Evolutionary conservation across 2,797 vertebrate species (phyloP), one percentile per base, ranked within the genome.

Genomic region (Presbytis comata): DNA sequence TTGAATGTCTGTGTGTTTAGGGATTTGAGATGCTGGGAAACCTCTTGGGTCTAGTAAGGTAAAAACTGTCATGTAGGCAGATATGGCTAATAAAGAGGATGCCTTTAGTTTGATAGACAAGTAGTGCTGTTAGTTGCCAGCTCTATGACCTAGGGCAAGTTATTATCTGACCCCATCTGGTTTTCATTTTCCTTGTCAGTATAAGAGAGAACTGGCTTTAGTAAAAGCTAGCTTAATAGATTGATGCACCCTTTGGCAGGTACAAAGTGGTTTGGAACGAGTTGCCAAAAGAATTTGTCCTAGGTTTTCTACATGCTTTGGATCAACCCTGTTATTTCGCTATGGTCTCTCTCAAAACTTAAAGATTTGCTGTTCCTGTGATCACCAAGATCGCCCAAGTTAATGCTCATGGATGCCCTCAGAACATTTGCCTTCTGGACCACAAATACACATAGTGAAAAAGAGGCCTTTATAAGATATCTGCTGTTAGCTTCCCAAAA

Each of bases 141-240:
- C 10, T 81, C 30, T 76, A 2, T 81, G 70, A 92, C 44, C 24
- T 22, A 96, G 44, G 41, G 26, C 22, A 82, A 55, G 13, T 76
- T 41, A 14, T 61, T 72, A 78, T 50, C 41, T 53, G n/a, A 81
- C 6, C 6, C 12, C 7, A 8, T 85, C 72, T 97, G 22, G 4
- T 57, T 91, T 92, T 92, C 36, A 87, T 78, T 95, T 94, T 83
- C 26, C 17, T 85, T 75, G 74, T 80, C 39, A 76, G 41, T 79
- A 8, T 53, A 79, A 95, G 57, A 92, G 17, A 96, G 82, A 94
- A 91, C 14, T 83, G 50, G 8, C 36, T 93, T 93, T 94, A 78
- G 59, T 46, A 41, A 75, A 91, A 70, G 4, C 26, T 41, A 83
- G 24, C 5, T 93, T 80, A 86, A 70, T 39, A 90, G 41, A 80